Evolutionary conservation across 2,888 invertebrate species (phyloP).

Genomic region (Seira sanloemensis): DNA sequence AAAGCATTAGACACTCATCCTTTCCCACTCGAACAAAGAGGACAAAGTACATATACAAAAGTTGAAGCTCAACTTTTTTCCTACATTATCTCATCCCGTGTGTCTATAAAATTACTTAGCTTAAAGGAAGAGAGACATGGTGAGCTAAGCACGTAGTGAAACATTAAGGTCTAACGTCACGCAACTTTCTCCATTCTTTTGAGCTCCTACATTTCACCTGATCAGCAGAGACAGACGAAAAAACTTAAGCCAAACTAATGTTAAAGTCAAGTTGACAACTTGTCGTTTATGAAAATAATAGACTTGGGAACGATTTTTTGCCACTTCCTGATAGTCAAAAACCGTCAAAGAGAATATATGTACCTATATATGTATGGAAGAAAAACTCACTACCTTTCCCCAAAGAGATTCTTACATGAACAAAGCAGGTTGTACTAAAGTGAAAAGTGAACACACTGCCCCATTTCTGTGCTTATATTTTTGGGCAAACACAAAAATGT

Average conservation of each 20-base stretch:
- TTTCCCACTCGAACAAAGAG: not conserved
- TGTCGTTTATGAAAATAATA: not conserved
- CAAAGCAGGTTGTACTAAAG: no score
- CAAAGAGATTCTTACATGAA: no score
- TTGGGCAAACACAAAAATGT: no score
- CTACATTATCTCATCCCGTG: not conserved
- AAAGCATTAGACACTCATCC: not conserved
- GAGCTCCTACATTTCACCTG: constrained; percentile 49
- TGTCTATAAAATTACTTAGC: not conserved
- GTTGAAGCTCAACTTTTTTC: no score
- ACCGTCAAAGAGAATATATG: not conserved
- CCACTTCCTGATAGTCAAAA: not conserved
- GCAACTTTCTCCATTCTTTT: constrained; percentile 52
- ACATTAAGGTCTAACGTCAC: constrained; percentile 40
- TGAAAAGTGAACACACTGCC: no score
- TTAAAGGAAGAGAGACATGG: no score
- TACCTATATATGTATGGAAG: not conserved
- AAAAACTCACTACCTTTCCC: no score
- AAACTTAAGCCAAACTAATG: not conserved
- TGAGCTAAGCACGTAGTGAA: constrained; percentile 18
- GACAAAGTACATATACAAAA: not conserved
- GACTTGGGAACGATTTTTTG: not conserved
- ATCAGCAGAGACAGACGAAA: constrained; percentile 33
- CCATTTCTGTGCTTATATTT: no score
- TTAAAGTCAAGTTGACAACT: constrained; percentile 35